A percentile compares a stretch with the other conserved stretches of the same genome.
phyloP scores from a whole-genome alignment of 2,888 invertebrate genomes.

The Rhingia campestris region DNA sequence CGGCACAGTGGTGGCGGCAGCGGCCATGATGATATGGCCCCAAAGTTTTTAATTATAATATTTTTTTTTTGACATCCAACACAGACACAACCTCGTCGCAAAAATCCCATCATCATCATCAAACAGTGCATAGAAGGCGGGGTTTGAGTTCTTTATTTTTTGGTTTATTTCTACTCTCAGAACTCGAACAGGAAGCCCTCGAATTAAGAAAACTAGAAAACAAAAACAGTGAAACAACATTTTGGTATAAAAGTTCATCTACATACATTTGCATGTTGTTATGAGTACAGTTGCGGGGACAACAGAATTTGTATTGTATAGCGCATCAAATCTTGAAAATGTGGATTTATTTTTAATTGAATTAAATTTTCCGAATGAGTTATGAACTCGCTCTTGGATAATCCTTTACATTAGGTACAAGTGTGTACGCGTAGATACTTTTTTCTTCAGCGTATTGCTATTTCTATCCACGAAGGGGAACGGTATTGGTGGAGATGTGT shows the following conservation, averaged over 20 bases:
- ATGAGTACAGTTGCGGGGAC: constrained; percentile 16
- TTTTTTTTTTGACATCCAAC: constrained; percentile 51
- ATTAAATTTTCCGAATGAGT: constrained; percentile 69
- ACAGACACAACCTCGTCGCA: constrained; percentile 30
- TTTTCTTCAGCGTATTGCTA: constrained; percentile 31
- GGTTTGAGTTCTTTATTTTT: constrained; percentile 21
- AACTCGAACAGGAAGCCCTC: constrained; percentile 45
- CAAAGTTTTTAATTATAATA: constrained; percentile 74
- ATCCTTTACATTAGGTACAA: constrained; percentile 33
- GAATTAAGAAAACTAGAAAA: constrained; percentile 53
- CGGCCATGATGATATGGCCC: constrained; percentile 73
- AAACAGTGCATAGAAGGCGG: constrained; percentile 58
- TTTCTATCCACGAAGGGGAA: constrained; percentile 23
- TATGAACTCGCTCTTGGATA: constrained; percentile 55
- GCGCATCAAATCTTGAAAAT: constrained; percentile 36
- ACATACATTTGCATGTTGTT: constrained; percentile 28
- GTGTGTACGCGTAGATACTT: constrained; percentile 3
- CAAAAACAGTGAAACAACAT: not conserved
- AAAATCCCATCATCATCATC: constrained; percentile 3
- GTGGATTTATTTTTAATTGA: constrained; percentile 69
- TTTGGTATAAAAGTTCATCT: constrained; percentile 32
- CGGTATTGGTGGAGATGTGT: not conserved
- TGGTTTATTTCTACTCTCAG: constrained; percentile 13
- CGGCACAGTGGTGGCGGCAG: constrained; percentile 58
- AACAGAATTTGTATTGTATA: constrained; percentile 6